These are phyloP conservation scores for Dysmachus trigonus DNA, from an alignment of 2,888 invertebrate species.

Conservation along the genomic window DNA sequence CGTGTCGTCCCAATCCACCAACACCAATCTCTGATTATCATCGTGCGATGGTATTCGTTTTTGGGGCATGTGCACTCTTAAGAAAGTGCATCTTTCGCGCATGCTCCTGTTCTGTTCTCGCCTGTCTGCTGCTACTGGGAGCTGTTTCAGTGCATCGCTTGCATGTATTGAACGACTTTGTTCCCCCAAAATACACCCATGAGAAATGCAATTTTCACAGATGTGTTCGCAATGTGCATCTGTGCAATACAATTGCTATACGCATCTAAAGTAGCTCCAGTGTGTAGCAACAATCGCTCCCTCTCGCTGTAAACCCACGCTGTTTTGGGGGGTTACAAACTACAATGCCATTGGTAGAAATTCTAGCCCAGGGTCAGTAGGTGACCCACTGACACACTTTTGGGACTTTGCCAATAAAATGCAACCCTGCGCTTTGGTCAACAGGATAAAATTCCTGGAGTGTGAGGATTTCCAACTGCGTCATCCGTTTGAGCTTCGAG, in stretches of 20 bases:
- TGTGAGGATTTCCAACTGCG: neutral
- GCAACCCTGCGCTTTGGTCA: slow-evolving; percentile 15
- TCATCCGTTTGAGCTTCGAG: neutral
- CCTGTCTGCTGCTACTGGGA: neutral
- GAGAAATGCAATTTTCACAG: neutral
- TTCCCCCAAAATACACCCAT: neutral
- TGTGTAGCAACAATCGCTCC: neutral
- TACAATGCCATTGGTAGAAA: neutral
- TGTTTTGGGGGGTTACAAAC: neutral
- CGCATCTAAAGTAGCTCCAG: neutral
- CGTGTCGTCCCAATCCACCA: neutral
- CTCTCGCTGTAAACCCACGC: neutral
- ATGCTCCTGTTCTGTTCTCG: neutral
- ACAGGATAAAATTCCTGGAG: slow-evolving; percentile 30
- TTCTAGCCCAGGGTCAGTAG: slow-evolving; percentile 48
- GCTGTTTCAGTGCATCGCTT: neutral
- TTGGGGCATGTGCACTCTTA: neutral
- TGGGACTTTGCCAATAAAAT: neutral
- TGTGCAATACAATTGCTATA: neutral
- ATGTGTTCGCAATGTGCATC: neutral
- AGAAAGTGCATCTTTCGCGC: neutral
- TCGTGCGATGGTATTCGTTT: neutral
- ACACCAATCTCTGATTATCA: neutral
- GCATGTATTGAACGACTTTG: neutral
- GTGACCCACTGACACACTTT: slow-evolving; percentile 49